Conservation (phyloP, 2,888 invertebrate genomes). For the Hyles lineata region DNA sequence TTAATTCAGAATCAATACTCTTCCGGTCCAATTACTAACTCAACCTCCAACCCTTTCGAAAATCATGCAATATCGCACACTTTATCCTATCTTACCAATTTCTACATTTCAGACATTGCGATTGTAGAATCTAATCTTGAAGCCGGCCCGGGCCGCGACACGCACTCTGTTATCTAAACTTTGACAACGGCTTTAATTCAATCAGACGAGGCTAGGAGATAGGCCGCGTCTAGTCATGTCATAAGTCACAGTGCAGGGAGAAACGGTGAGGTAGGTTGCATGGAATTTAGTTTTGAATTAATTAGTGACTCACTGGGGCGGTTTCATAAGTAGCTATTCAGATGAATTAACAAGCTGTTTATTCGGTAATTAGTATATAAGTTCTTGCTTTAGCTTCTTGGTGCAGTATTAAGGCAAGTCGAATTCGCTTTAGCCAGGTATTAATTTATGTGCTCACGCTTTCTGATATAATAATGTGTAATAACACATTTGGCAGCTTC, state of each 20-base stretch:
- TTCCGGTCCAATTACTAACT: neutral
- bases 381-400: no score
- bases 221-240: constrained; percentile 62
- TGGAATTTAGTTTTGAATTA: constrained; percentile 30
- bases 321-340: no score
- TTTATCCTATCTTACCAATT: constrained; percentile 19
- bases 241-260: constrained; percentile 45
- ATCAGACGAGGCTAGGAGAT: constrained; percentile 57
- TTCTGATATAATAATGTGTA: no score
- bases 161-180: constrained; percentile 54
- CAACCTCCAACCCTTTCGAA: neutral
- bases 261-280: constrained; percentile 29
- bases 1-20: no score
- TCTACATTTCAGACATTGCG: constrained; percentile 22
- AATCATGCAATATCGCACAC: neutral
- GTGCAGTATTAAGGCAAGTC: no score
- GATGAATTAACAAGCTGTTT: no score
- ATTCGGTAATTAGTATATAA: no score
- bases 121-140: constrained; percentile 46
- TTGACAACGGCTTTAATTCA: constrained; percentile 67
- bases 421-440: no score
- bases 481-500: no score
- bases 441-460: no score
- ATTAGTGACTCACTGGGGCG: constrained; percentile 7
- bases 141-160: constrained; percentile 42